Base-by-base conservation (phyloP, 2,797 vertebrate species). In the Poeciliopsis turneri region DNA sequence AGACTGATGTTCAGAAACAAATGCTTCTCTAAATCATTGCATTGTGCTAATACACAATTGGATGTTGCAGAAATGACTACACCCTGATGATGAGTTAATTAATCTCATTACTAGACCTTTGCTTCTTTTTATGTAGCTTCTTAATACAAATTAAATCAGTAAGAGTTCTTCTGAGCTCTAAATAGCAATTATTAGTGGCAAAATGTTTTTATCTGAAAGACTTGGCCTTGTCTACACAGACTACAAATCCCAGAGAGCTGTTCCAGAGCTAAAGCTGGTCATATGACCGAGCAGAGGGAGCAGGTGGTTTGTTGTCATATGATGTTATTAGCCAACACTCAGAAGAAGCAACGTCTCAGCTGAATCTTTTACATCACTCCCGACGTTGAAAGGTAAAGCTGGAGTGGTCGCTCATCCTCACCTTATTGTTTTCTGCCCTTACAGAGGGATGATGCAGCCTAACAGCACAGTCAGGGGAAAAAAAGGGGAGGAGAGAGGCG, bases 281-380 rank as follows among this genome's bases (percentile, higher is more conserved):
- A 96, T 85, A 91, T 95, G 95, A 95, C 89, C 81, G 74, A 61
- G 73, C 77, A 80, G 77, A 41, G 61, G 82, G 84, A 92, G 91
- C 94, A 96, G 93, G 88, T 94, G 94, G 90, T 85, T 64, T 33
- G 15, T 83, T 84, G 89, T 95, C 95, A 96, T 90, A 90, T 96
- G 95, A 96, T 92, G 89, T 90, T 93, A 87, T 94, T 90, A 94
- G 88, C 85, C 85, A 71, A 90, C 80, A 84, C 83, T 93, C 90
- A 91, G 83, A 88, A 94, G 90, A 86, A 92, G 84, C 82, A 92
- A 69, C 89, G 87, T 90, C 88, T 91, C 82, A 90, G 84, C 88
- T 92, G 91, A 94, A 87, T 92, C 92, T 90, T 89, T 80, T 83
- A 86, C 90, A 91, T 87, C 90, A 79, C 88, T 90, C 70, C 86